Base-by-base conservation (phyloP, 2,888 invertebrate genomes). In the Blastobasis lacticolella region DNA sequence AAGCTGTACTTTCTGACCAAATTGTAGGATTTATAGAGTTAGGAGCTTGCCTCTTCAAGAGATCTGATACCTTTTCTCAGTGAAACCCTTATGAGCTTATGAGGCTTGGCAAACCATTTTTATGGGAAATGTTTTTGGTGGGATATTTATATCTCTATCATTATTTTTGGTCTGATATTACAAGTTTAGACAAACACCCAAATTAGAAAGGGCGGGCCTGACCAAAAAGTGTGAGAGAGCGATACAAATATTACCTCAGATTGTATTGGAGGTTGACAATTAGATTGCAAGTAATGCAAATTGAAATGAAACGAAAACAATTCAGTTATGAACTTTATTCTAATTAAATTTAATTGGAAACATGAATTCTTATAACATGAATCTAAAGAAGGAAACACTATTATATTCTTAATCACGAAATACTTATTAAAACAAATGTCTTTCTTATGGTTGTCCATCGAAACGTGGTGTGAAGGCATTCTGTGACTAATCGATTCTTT, bases 361-460 rank as follows among this genome's bases (percentile, higher is more conserved):
- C 86, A 87, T 88, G 86, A 85, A 86, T 81, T 78, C 82, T 85
- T 83, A 86, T 84, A 86, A 86, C 87, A 87, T 83, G 88, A 81
- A 81, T 85, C 88, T 88, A 88, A 82, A 86, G 87, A 87, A 88
- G 87, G 78, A 84, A 87, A 87, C 83, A 68, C 85, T 88, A 87
- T 77, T 75, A 81, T 86, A 86, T 71, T 77, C 86, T 85, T 88
- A 88, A 78, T 79, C 84, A 87, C 72, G 81, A 81, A 82, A 84
- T 86, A 83, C 81, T 83, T 86, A 86, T 78, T 75, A 83, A 86
- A 81, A 81, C 81, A 85, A 82, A 81, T 88, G 87, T 88, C 87
- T 87, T 87, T 88, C 81, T 23, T 23, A 23, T 23, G 23, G 23
- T 23, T 23, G 23, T 23, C 23, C 23, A 23, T 23, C 23, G 23